phyloP scores from a whole-genome alignment of 2,888 invertebrate genomes.

The Ganaspis brasiliensis region DNA sequence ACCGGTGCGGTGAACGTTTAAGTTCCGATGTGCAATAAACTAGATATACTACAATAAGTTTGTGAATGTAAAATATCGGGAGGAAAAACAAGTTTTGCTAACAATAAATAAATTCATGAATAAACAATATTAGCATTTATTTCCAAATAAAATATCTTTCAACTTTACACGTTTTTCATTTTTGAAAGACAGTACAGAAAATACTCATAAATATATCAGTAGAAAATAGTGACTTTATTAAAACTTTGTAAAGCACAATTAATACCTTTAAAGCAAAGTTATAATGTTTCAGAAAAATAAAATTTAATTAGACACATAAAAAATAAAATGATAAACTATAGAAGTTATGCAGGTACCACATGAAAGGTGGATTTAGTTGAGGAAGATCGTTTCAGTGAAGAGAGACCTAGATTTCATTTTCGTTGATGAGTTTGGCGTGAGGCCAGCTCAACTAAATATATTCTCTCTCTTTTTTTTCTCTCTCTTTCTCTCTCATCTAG shows the following conservation, averaged over 20 bases:
- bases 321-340: not conserved
- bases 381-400: conserved; percentile 65
- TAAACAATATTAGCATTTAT: no score
- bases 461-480: no score
- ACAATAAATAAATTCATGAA: no score
- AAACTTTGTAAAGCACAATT: no score
- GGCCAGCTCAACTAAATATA: conserved; percentile 80
- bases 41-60: conserved; percentile 6
- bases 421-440: conserved; percentile 80
- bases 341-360: conserved; percentile 24
- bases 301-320: not conserved
- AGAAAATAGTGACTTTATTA: no score
- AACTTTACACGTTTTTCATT: no score
- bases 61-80: conserved; percentile 1
- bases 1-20: not conserved
- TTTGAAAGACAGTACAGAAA: no score
- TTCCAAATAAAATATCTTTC: no score
- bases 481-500: conserved; percentile 67
- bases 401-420: conserved; percentile 80
- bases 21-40: conserved; percentile 12
- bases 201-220: no score
- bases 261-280: no score
- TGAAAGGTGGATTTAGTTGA: conserved; percentile 60
- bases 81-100: conserved; percentile 16
- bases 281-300: not conserved